A percentile compares a stretch with the other conserved stretches of the same genome.
Conservation (phyloP, 2,113 vertebrate genomes). For the Microtus pennsylvanicus region DNA sequence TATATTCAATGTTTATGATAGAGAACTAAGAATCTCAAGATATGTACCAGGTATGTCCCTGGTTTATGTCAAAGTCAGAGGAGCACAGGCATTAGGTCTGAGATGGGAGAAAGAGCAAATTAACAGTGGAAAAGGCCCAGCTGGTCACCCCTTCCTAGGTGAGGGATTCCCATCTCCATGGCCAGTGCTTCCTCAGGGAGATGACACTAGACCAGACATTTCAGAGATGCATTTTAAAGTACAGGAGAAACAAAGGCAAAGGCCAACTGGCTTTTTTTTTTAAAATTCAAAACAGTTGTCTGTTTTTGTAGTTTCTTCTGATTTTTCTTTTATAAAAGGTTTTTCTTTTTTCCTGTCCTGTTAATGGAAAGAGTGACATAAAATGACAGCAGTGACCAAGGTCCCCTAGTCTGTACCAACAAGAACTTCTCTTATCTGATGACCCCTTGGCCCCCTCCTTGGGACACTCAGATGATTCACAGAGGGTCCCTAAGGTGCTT, state of each 20-base stretch:
- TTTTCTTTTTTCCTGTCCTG: background rate
- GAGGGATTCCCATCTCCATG: background rate
- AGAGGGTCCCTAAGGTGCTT: background rate
- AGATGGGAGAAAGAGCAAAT: background rate
- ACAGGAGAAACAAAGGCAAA: background rate
- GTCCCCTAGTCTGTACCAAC: background rate
- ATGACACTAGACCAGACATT: background rate
- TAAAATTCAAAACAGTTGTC: background rate
- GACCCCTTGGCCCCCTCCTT: too few species aligned
- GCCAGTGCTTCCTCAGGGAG: background rate
- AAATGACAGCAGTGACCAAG: background rate
- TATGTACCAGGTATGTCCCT: background rate
- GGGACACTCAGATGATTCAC: background rate
- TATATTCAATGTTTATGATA: background rate
- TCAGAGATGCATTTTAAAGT: background rate
- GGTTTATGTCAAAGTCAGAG: background rate
- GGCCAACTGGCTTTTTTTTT: background rate
- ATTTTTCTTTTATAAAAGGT: background rate
- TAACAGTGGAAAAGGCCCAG: too few species aligned
- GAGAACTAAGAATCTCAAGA: background rate
- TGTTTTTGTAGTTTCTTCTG: background rate
- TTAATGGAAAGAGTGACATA: background rate
- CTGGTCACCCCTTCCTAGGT: too few species aligned
- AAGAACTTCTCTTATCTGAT: background rate
- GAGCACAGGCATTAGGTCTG: background rate